Conservation (phyloP, 2,797 vertebrate species). For the Syndactyla subalaris region DNA sequence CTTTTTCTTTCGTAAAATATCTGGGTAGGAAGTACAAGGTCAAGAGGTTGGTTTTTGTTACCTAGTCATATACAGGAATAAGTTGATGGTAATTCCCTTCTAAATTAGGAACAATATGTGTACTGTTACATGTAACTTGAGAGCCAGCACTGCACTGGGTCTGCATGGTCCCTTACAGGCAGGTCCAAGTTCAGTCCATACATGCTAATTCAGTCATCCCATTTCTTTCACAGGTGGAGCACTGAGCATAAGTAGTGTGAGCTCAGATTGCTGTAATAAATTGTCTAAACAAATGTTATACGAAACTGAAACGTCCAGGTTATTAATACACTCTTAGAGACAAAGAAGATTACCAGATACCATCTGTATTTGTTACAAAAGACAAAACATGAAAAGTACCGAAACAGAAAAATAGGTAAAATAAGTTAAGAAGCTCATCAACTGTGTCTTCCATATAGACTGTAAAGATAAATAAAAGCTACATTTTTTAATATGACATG, state of each 20-base stretch:
- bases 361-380: background rate
- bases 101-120: background rate
- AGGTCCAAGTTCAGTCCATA: background rate
- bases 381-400: background rate
- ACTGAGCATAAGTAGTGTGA: background rate
- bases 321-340: background rate
- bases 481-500: background rate
- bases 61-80: background rate
- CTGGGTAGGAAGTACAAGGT: background rate
- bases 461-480: conserved; percentile 42
- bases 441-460: background rate
- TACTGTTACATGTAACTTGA: background rate
- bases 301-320: background rate
- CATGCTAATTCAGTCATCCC: background rate
- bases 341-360: background rate
- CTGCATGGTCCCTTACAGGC: background rate
- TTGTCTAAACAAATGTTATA: background rate
- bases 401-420: background rate
- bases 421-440: background rate
- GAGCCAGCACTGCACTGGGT: background rate
- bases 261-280: background rate
- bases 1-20: background rate
- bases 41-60: background rate
- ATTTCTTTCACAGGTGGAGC: background rate
- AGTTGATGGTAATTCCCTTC: background rate